These are phyloP conservation scores for Echiichthys vipera DNA, from an alignment of 2,797 vertebrate species.

Conservation along the genomic window DNA sequence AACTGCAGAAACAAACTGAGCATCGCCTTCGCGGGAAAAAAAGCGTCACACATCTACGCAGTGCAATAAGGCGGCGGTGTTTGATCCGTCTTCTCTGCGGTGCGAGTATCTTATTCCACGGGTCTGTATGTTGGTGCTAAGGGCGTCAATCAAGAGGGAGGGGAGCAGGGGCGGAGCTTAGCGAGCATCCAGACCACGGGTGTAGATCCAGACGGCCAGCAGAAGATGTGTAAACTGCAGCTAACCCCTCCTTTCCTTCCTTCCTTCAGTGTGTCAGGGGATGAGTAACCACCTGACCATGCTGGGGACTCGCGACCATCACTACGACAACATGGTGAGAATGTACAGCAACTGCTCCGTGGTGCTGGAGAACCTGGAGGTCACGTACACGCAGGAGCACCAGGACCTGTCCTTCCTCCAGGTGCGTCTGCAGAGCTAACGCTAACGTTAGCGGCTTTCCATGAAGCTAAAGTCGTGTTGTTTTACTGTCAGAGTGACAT, in stretches of 20 bases:
- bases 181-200: neutral
- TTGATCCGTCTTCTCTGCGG: slow-evolving; percentile 62
- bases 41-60: slow-evolving; percentile 42
- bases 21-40: slow-evolving; percentile 21
- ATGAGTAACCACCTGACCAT: slow-evolving; percentile 89
- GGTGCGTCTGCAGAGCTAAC: too few species aligned
- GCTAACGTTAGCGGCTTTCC: too few species aligned
- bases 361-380: slow-evolving; percentile 94
- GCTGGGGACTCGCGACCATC: slow-evolving; percentile 85
- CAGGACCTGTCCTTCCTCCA: slow-evolving; percentile 91
- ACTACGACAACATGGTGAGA: slow-evolving; percentile 88
- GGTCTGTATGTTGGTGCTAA: slow-evolving; percentile 83
- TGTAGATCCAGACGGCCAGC: slow-evolving; percentile 30
- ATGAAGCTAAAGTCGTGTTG: too few species aligned
- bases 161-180: slow-evolving; percentile 16
- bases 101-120: slow-evolving; percentile 62
- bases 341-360: slow-evolving; percentile 93
- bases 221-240: too few species aligned
- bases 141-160: slow-evolving; percentile 74
- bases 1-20: neutral
- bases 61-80: slow-evolving; percentile 41
- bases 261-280: slow-evolving; percentile 90
- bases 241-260: too few species aligned
- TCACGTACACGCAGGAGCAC: slow-evolving; percentile 87
- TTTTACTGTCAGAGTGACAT: neutral